Conservation (phyloP, 2,113 vertebrate genomes). For the Cairina moschata region DNA sequence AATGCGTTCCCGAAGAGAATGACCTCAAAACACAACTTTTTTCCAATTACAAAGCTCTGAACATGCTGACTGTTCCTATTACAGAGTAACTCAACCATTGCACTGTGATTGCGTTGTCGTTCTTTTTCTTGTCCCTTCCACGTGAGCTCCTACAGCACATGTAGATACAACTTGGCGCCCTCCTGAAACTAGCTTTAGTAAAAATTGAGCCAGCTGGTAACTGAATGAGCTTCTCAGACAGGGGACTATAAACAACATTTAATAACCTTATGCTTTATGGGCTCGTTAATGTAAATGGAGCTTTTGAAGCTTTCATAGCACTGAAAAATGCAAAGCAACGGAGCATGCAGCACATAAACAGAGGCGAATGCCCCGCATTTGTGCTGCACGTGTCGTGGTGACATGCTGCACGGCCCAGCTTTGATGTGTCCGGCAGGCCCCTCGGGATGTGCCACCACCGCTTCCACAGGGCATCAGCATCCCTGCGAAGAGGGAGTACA, state of each 20-base stretch:
- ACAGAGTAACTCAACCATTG: not conserved
- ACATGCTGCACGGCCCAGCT: not conserved
- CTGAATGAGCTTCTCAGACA: not conserved
- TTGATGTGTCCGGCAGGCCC: not conserved
- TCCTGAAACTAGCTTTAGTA: not conserved
- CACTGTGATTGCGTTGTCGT: not conserved
- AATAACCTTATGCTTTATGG: conserved; percentile 46
- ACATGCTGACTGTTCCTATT: not conserved
- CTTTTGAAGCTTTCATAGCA: not conserved
- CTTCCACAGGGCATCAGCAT: accelerated
- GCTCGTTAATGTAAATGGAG: conserved; percentile 48
- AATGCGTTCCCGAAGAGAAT: not conserved
- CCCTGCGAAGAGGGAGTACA: accelerated
- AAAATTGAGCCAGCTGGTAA: not conserved
- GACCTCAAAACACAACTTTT: not conserved
- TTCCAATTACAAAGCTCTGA: not conserved
- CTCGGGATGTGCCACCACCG: accelerated
- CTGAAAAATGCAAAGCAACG: not conserved
- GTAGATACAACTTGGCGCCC: not conserved
- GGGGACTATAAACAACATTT: conserved; percentile 33
- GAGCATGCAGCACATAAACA: not conserved
- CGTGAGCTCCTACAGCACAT: not conserved
- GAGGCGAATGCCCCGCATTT: not conserved
- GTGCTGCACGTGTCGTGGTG: not conserved
- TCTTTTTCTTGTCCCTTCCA: not conserved